phyloP scores from a whole-genome alignment of 2,888 invertebrate species.

The Diadegma fenestrale region DNA sequence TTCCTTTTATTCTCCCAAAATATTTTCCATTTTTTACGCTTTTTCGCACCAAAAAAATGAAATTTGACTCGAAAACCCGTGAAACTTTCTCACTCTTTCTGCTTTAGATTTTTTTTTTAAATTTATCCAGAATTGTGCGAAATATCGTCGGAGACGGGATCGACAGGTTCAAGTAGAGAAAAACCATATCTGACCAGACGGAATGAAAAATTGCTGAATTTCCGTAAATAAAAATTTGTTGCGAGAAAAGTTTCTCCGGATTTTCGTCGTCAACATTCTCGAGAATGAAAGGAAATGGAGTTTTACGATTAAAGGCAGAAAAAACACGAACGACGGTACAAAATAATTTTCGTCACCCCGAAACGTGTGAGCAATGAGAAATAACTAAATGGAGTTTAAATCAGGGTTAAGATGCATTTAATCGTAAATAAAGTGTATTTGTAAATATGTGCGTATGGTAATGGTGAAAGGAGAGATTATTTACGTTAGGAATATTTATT shows the following conservation, averaged over 20 bases:
- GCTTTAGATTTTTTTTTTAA: too few species aligned
- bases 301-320: not conserved
- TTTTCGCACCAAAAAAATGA: not conserved
- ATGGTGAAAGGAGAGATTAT: not conserved
- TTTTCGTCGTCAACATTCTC: not conserved
- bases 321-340: not conserved
- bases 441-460: slow-evolving; percentile 18
- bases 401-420: not conserved
- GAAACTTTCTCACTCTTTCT: not conserved
- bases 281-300: not conserved
- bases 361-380: not conserved
- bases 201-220: not conserved
- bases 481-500: slow-evolving; percentile 23
- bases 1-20: not conserved
- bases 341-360: not conserved
- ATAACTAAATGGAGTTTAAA: not conserved
- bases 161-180: not conserved
- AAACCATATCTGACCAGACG: not conserved
- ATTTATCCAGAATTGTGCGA: not conserved
- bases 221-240: not conserved
- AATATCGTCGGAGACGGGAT: not conserved
- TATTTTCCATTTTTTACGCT: not conserved
- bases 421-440: not conserved
- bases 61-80: not conserved
- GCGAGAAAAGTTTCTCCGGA: not conserved